Evolutionary conservation across 2,888 invertebrate species (phyloP), one percentile per base, ranked within the genome.

Genomic region (Drosophila pseudotalamancana): DNA sequence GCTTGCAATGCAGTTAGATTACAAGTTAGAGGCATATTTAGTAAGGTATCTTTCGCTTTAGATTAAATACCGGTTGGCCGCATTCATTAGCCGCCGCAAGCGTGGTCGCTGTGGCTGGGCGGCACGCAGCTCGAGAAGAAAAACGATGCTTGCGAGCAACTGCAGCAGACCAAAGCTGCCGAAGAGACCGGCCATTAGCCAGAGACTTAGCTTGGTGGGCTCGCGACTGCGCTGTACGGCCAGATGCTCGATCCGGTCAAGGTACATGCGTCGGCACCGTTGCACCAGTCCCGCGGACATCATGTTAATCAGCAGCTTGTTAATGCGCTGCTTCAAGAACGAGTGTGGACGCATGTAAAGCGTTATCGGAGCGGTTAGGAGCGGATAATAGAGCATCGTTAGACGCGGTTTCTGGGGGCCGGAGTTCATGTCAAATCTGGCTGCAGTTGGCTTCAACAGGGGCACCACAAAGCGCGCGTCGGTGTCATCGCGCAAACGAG

Each of bases 271-370:
- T 6, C 76, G 75, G 55, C 42, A 88, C 3, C 75, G 73, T 4
- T 69, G 53, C 6, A 88, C 60, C 6, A 90, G 35, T 0, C 90
- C 90, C 3, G 86, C 54, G 0, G 87, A 73, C 75, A 89, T 84
- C 50, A 89, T 84, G 9, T 64, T 59, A 19, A 89, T 43, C 6
- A 90, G 60, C 6, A 89, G 59, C 1, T 59, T 59, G 27, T 89
- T 76, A 5, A 88, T 29, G 8, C 65, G 66, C 0, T 66, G 60
- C 29, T 73, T 59, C 0, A 90, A 45, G 39, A 87, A 90, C 3
- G 87, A 89, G 23, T 90, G 79, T 3, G 67, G 75, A 0, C 84
- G 87, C 86, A 90, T 87, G 46, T 88, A 90, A 48, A 90, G 50
- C 0, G 90, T 82, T 2, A 90, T 27, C 0, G 86, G 89, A 0